A percentile compares a stretch with the other conserved stretches of the same genome.
phyloP scores from a whole-genome alignment of 2,113 vertebrate species.

The Orthonyx spaldingii region DNA sequence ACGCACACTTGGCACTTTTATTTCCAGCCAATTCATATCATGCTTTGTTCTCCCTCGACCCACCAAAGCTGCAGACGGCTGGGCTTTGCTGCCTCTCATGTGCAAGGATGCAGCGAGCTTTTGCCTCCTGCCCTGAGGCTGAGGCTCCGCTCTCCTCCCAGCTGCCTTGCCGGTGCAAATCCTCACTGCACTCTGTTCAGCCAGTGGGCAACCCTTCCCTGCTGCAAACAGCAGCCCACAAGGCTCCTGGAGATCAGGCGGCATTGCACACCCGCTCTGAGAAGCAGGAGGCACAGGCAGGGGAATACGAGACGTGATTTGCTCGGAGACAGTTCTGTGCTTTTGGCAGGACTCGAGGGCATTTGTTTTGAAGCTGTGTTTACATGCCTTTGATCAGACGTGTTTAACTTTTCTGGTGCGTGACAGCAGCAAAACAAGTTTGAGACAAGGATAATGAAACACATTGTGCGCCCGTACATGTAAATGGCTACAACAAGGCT shows the following conservation, averaged over 20 bases:
- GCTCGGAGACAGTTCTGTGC: constrained; percentile 30
- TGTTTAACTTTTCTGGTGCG: constrained; percentile 63
- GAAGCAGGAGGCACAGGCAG: not conserved
- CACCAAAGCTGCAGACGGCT: not conserved
- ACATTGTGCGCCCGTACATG: constrained; percentile 14
- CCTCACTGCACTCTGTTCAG: not conserved
- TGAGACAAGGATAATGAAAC: constrained; percentile 67
- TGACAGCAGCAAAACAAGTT: constrained; percentile 70
- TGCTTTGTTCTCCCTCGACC: not conserved
- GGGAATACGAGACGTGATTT: constrained; percentile 26
- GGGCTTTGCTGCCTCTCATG: not conserved
- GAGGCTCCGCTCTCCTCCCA: not conserved
- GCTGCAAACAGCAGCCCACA: not conserved
- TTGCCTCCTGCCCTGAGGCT: accelerated
- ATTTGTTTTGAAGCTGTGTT: constrained; percentile 69
- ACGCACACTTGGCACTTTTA: not conserved
- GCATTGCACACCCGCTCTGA: not conserved
- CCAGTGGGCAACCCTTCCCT: not conserved
- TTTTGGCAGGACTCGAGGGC: constrained; percentile 60
- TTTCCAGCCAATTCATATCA: not conserved
- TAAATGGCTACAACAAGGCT: constrained; percentile 1
- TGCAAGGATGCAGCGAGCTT: not conserved
- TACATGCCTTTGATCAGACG: constrained; percentile 68
- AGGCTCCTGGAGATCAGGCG: not conserved
- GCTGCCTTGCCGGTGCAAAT: not conserved